Conservation (phyloP, 2,113 vertebrate genomes). For the Burhinus bistriatus region DNA sequence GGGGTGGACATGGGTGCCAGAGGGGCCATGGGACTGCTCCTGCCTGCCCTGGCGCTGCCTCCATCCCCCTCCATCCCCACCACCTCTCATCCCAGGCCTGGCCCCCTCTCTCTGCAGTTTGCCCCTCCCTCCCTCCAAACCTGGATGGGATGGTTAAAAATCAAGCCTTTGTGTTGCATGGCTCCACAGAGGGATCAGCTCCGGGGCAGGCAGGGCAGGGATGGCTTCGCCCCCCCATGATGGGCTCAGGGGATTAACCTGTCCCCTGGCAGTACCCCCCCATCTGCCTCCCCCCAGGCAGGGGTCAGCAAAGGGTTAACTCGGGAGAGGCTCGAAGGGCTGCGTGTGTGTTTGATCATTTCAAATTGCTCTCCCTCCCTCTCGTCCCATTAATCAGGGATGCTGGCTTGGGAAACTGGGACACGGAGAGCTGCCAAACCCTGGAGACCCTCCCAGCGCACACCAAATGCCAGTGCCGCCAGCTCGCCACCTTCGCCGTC, state of each 20-base stretch:
- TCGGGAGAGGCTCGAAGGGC: not conserved
- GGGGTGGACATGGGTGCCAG: accelerated
- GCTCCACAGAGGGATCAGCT: not conserved
- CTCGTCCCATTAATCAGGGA: constrained; percentile 80
- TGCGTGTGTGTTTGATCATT: not conserved
- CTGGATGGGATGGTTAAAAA: not conserved
- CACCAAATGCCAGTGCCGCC: constrained; percentile 97
- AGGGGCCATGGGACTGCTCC: no score
- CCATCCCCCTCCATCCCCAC: accelerated
- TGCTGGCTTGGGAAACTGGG: constrained; percentile 92
- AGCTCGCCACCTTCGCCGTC: constrained; percentile 92
- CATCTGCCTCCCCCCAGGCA: accelerated
- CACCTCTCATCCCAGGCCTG: not conserved
- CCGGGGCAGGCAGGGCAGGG: not conserved
- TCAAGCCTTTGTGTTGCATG: accelerated
- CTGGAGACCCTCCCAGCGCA: constrained; percentile 88
- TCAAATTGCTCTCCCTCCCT: constrained; percentile 27
- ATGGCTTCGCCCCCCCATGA: not conserved
- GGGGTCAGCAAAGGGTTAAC: constrained; percentile 14
- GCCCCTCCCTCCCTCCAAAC: accelerated
- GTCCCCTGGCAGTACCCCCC: not conserved
- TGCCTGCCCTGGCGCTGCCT: not conserved
- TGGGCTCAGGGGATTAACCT: not conserved
- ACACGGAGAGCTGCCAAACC: constrained; percentile 94
- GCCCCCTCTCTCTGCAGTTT: accelerated